phyloP scores from a whole-genome alignment of 92 coral and sea anemone species.

The Heliopora coerulea region DNA sequence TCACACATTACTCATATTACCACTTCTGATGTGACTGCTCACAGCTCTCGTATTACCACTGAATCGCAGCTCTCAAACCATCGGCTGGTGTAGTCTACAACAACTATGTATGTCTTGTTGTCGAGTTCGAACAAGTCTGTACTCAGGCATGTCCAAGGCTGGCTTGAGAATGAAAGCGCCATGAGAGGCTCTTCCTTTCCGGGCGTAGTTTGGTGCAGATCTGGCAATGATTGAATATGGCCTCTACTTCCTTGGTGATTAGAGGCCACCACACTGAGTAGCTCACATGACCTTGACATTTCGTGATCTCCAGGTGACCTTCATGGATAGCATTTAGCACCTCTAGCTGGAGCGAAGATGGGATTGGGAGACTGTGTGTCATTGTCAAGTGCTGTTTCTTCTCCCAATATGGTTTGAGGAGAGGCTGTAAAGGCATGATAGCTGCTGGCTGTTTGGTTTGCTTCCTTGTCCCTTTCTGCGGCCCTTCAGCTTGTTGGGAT shows the following conservation, averaged over 20 bases:
- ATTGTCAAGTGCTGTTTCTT: slow-evolving; percentile 45
- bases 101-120: slow-evolving; percentile 26
- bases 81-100: slow-evolving; percentile 37
- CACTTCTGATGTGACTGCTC: slow-evolving; percentile 4
- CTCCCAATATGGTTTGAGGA: slow-evolving; percentile 47
- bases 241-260: slow-evolving; percentile 47
- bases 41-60: slow-evolving; percentile 18
- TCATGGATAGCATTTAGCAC: slow-evolving; percentile 46
- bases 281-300: slow-evolving; percentile 49
- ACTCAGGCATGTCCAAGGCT: slow-evolving; percentile 42
- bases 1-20: slow-evolving; percentile 19
- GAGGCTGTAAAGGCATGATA: slow-evolving; percentile 48
- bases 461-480: too few species aligned
- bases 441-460: too few species aligned
- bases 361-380: slow-evolving; percentile 35
- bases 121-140: slow-evolving; percentile 51
- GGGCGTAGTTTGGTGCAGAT: slow-evolving; percentile 47
- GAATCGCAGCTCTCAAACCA: slow-evolving; percentile 44
- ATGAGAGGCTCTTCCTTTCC: slow-evolving; percentile 47
- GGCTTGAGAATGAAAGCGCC: slow-evolving; percentile 39
- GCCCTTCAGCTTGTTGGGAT: too few species aligned
- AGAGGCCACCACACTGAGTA: slow-evolving; percentile 57
- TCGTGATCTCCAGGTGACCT: slow-evolving; percentile 48
- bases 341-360: slow-evolving; percentile 40
- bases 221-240: slow-evolving; percentile 46